Evolutionary conservation across 2,797 vertebrate genomes (phyloP).

Genomic region (Pristis pectinata): DNA sequence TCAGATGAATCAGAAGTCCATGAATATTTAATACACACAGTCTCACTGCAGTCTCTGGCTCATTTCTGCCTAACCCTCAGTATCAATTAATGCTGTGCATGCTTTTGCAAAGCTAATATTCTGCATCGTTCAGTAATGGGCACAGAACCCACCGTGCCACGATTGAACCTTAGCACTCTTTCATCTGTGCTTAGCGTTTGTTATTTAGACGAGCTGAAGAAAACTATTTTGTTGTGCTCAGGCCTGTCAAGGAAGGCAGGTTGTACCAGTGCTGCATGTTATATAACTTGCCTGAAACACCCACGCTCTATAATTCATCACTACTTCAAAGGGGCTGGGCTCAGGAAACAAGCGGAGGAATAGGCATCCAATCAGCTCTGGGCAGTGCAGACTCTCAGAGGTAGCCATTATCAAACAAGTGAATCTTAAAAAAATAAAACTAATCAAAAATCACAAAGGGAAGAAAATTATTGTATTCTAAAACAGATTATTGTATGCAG

Average conservation of each 20-base stretch:
- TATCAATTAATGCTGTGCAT: neutral
- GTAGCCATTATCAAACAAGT: neutral
- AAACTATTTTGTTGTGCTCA: constrained; percentile 1
- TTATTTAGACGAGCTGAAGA: neutral
- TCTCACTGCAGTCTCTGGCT: neutral
- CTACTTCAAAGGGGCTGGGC: constrained; percentile 11
- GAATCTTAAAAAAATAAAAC: neutral
- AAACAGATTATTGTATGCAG: neutral
- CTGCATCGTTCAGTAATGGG: neutral
- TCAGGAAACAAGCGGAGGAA: neutral
- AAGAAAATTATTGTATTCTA: neutral
- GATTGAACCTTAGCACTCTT: neutral
- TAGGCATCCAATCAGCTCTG: neutral
- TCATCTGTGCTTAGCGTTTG: neutral
- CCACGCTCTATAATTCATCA: constrained; percentile 22
- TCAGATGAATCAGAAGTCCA: neutral
- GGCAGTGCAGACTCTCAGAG: neutral
- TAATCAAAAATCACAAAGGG: neutral
- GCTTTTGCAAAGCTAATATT: neutral
- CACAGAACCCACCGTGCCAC: neutral
- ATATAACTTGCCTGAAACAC: constrained; percentile 23
- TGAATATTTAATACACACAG: constrained; percentile 19
- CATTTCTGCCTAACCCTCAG: neutral
- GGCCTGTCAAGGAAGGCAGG: neutral
- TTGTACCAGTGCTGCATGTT: neutral